phyloP scores from a whole-genome alignment of 2,888 invertebrate species.

The Monoplex corrugatus region DNA sequence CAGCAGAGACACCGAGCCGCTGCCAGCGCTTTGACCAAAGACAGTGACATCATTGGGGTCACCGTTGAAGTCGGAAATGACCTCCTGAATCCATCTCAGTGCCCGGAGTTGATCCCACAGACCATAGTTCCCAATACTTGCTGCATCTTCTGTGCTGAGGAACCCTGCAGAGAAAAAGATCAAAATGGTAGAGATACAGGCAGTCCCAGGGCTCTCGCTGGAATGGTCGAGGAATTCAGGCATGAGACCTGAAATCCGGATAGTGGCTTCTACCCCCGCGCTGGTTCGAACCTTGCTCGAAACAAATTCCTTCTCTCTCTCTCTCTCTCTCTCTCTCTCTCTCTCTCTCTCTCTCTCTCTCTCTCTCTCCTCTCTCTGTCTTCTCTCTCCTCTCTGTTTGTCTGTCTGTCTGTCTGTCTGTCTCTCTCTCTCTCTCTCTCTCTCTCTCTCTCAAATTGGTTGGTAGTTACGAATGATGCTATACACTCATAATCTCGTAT shows the following conservation, averaged over 20 bases:
- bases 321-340: not conserved
- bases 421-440: not conserved
- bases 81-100: slow-evolving; percentile 63
- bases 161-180: too few species aligned
- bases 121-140: slow-evolving; percentile 64
- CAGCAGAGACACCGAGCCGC: slow-evolving; percentile 56
- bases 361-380: not conserved
- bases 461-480: too few species aligned
- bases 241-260: too few species aligned
- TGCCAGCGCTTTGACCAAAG: slow-evolving; percentile 67
- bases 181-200: too few species aligned
- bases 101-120: slow-evolving; percentile 63
- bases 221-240: too few species aligned
- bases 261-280: too few species aligned
- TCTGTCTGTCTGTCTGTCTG: not conserved
- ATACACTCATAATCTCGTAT: too few species aligned
- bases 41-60: slow-evolving; percentile 60
- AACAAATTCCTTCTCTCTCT: not conserved
- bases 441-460: not conserved
- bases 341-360: not conserved
- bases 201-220: too few species aligned
- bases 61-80: slow-evolving; percentile 59
- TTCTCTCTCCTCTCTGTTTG: not conserved
- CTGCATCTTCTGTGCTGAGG: slow-evolving; percentile 58
- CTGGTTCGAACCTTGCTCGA: too few species aligned